Evolutionary conservation across 2,797 vertebrate species (phyloP).

Genomic region (Clarias pachynema): DNA sequence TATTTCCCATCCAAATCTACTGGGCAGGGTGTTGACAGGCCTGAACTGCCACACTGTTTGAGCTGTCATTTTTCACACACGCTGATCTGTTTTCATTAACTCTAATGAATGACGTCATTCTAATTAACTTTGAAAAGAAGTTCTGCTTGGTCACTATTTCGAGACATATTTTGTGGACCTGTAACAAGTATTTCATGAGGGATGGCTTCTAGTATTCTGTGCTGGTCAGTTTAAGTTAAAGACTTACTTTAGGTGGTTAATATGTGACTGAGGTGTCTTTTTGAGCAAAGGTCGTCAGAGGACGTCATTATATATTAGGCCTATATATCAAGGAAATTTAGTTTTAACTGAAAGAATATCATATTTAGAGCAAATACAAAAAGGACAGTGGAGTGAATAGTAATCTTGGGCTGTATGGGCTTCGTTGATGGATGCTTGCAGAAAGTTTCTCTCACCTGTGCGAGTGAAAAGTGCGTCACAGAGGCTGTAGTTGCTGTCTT

Average conservation of each 20-base stretch:
- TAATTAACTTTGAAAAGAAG: neutral
- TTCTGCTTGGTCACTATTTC: neutral
- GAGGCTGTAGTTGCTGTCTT: conserved; percentile 20
- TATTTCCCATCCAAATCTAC: neutral
- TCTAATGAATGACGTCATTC: neutral
- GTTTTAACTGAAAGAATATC: neutral
- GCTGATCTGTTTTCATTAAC: neutral
- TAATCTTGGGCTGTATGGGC: neutral
- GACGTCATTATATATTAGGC: neutral
- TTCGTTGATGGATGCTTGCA: conserved; percentile 1
- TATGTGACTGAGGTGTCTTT: conserved; percentile 29
- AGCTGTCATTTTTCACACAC: neutral
- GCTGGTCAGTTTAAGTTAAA: conserved; percentile 37
- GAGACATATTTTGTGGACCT: neutral
- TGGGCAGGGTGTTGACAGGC: neutral
- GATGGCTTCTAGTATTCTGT: neutral
- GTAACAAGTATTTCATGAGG: neutral
- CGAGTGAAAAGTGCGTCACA: conserved; percentile 44
- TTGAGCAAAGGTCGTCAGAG: conserved; percentile 36
- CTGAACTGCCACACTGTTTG: neutral
- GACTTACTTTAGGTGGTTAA: conserved; percentile 30
- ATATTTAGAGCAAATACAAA: neutral
- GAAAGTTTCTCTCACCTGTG: conserved; percentile 48
- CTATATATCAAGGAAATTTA: neutral
- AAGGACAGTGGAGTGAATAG: neutral